Percentiles rank a stretch among this genome's conserved stretches.
Evolutionary conservation across 1,140 invertebrate genomes (phyloP).

Genomic region (Drosophila chauvacae): DNA sequence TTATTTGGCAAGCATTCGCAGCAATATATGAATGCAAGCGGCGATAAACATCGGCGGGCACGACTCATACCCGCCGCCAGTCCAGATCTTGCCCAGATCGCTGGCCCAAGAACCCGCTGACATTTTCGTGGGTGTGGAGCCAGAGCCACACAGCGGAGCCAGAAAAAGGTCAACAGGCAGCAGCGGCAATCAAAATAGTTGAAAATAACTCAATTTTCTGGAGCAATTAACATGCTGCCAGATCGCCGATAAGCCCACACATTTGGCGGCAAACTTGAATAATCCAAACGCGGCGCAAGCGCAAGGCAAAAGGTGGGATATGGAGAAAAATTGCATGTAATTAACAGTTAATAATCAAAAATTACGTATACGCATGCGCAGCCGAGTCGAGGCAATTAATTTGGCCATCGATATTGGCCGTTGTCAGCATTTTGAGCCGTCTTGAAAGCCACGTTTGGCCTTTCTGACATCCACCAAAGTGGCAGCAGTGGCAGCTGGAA

Average conservation of each 20-base stretch:
- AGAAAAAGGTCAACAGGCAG: slow-evolving; percentile 69
- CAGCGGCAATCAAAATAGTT: slow-evolving; percentile 78
- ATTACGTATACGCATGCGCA: slow-evolving; percentile 77
- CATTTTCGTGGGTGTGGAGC: slow-evolving; percentile 73
- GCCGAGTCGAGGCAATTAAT: slow-evolving; percentile 70
- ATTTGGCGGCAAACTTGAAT: slow-evolving; percentile 69
- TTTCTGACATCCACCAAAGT: slow-evolving; percentile 55
- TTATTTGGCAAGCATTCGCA: slow-evolving; percentile 65
- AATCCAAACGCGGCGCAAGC: slow-evolving; percentile 11
- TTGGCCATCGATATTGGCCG: slow-evolving; percentile 64
- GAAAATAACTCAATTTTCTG: slow-evolving; percentile 80
- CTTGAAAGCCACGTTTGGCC: slow-evolving; percentile 55
- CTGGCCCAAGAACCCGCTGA: slow-evolving; percentile 38
- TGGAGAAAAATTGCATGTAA: slow-evolving; percentile 66
- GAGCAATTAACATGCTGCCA: slow-evolving; percentile 78
- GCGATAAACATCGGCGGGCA: slow-evolving; percentile 77
- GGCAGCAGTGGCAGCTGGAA: slow-evolving; percentile 12
- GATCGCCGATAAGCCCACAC: slow-evolving; percentile 63
- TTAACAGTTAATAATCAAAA: slow-evolving; percentile 76
- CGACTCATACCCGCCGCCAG: slow-evolving; percentile 51
- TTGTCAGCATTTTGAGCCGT: slow-evolving; percentile 47
- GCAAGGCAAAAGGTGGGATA: neutral
- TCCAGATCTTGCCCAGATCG: slow-evolving; percentile 64
- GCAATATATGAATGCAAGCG: slow-evolving; percentile 50
- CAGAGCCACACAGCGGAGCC: slow-evolving; percentile 9